phyloP scores from a whole-genome alignment of 2,888 invertebrate species.

The Drosophila buzzatii region DNA sequence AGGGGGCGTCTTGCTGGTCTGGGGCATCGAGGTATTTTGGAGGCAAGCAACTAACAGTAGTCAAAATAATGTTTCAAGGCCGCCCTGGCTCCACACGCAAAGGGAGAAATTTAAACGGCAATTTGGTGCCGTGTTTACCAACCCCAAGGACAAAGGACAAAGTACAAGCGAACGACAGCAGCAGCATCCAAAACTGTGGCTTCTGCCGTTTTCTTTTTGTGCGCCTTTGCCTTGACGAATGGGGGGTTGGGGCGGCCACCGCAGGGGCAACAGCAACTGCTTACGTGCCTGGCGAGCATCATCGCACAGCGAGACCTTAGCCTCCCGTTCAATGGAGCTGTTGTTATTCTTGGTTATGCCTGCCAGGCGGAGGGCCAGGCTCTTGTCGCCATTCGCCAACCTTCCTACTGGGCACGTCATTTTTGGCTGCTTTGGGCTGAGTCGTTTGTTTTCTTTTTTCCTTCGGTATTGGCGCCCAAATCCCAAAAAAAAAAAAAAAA shows the following conservation, averaged over 20 bases:
- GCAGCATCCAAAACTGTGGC: constrained; percentile 61
- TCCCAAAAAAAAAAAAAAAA: constrained; percentile 21
- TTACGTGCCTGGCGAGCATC: constrained; percentile 71
- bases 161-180: constrained; percentile 37
- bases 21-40: constrained; percentile 21
- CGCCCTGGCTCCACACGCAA: constrained; percentile 53
- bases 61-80: constrained; percentile 79
- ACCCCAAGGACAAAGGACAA: constrained; percentile 71
- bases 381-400: constrained; percentile 48
- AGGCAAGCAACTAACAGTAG: constrained; percentile 52
- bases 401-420: constrained; percentile 69
- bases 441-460: constrained; percentile 62
- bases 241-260: not conserved
- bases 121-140: constrained; percentile 80
- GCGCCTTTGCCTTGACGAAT: constrained; percentile 13
- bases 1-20: not conserved
- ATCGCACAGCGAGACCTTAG: constrained; percentile 29
- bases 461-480: constrained; percentile 62
- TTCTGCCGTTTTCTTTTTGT: constrained; percentile 61
- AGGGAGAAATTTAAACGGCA: constrained; percentile 81
- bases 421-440: constrained; percentile 62
- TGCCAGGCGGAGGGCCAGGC: constrained; percentile 34
- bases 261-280: constrained; percentile 60
- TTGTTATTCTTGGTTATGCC: constrained; percentile 46
- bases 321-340: constrained; percentile 24